These are phyloP conservation scores for Oscheius sp. DNA, from an alignment of 2,888 invertebrate species.

Conservation along the genomic window DNA sequence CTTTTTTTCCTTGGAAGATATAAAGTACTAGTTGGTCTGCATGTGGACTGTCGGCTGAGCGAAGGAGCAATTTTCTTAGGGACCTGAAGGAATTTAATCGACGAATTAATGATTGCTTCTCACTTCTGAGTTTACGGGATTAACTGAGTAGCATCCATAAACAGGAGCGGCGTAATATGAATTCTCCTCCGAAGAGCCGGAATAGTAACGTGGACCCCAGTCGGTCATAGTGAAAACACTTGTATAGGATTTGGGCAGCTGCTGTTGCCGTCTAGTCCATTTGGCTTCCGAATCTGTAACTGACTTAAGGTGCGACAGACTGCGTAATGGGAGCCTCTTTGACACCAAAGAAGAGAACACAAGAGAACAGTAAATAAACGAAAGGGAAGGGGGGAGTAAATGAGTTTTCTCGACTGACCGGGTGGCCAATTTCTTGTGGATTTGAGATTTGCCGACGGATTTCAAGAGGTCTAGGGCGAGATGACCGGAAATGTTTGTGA, in stretches of 20 bases:
- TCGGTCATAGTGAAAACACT: constrained; percentile 23
- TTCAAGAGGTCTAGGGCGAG: too few relatives aligned
- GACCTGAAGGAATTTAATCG: constrained; percentile 23
- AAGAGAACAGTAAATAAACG: background rate
- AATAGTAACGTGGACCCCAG: constrained; percentile 26
- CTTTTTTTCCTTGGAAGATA: constrained; percentile 53
- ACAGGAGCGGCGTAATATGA: constrained; percentile 23
- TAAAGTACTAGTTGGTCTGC: constrained; percentile 54
- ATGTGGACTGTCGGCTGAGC: constrained; percentile 47
- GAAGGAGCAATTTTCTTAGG: constrained; percentile 45
- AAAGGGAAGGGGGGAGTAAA: background rate
- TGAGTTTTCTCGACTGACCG: background rate
- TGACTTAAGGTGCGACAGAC: constrained; percentile 1
- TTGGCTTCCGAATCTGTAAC: constrained; percentile 4
- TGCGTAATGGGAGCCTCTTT: constrained; percentile 21
- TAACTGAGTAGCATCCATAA: constrained; percentile 24
- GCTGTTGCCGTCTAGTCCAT: constrained; percentile 15
- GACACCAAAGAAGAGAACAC: background rate
- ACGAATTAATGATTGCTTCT: too few relatives aligned
- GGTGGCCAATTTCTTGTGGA: background rate
- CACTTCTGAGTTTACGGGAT: constrained; percentile 12
- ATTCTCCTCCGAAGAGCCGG: constrained; percentile 20
- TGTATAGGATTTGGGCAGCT: constrained; percentile 14
- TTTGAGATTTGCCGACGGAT: constrained; percentile 4
- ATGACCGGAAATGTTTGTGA: constrained; percentile 30